Base-by-base conservation (phyloP, 2,888 invertebrate species). In the Tanytarsus gracilentus region DNA sequence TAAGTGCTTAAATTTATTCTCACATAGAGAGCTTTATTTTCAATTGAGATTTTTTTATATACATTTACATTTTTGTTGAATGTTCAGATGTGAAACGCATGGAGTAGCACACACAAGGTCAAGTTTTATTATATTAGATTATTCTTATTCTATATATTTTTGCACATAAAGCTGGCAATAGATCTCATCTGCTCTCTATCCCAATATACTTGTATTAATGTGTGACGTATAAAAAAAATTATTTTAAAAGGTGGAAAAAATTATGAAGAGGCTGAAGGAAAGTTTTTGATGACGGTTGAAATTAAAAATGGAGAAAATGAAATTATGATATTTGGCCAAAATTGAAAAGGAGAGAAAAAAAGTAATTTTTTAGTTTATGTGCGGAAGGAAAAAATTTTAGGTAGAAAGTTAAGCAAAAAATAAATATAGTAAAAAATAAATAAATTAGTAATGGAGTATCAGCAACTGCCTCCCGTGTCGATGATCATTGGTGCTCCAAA, bases 21-120 rank as follows among this genome's bases (percentile, higher is more conserved):
- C 25, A 5, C 30, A n/a, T 26, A 26, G 4, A 33, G 4, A n/a
- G 16, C 40, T 21, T 58, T 58, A 44, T 29, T 48, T 30, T 30
- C 9, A 8, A 58, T 30, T 48, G 25, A 18, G 21, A 21, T 26
- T 26, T 49, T 26, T 49, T 21, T 26, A 23, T 29, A 58, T 18
- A 58, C 58, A 48, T 48, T 26, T 30, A 29, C 39, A 21, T 48
- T 49, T 30, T 14, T 18, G 49, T 36, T 3, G 21, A 48, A 52
- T 48, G 16, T 52, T 55, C 53, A 59, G 62, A 59, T 63, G n/a
- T 66, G 66, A 67, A 69, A 68, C 68, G 67, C 69, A 69, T 67
- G 69, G 68, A 66, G 65, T 68, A 66, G 64, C 64, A 66, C 64
- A 64, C 68, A 69, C 72, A 73, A 73, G 72, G 72, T 72, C 72